Conservation (phyloP, 2,888 invertebrate genomes). For the Pediacus dermestoides region DNA sequence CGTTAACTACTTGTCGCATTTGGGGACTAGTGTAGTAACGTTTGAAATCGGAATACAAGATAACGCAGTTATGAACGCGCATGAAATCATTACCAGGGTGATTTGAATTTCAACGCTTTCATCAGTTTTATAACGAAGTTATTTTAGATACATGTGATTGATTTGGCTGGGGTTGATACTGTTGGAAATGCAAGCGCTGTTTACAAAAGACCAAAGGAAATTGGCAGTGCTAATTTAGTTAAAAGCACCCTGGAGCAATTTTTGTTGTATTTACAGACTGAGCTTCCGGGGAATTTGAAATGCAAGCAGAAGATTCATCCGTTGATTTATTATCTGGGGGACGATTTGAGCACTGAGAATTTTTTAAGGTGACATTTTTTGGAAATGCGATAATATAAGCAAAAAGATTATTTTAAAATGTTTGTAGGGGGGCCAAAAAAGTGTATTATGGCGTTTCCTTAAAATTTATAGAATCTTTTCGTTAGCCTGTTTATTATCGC, state of each 20-base stretch:
- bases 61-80: slow-evolving; percentile 26
- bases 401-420: too few species aligned
- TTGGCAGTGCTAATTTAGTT: slow-evolving; percentile 46
- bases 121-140: too few species aligned
- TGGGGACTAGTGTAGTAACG: slow-evolving; percentile 46
- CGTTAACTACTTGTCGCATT: slow-evolving; percentile 42
- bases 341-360: slow-evolving; percentile 40
- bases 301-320: slow-evolving; percentile 36
- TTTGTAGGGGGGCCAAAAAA: too few species aligned
- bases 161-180: slow-evolving; percentile 48
- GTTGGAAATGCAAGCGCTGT: slow-evolving; percentile 37
- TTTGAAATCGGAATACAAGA: slow-evolving; percentile 36
- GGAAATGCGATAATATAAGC: too few species aligned
- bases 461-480: too few species aligned
- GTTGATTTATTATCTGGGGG: slow-evolving; percentile 45
- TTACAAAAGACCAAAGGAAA: slow-evolving; percentile 40
- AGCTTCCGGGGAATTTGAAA: slow-evolving; percentile 31
- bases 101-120: too few species aligned
- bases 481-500: too few species aligned
- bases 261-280: slow-evolving; percentile 33
- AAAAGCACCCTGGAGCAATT: slow-evolving; percentile 49
- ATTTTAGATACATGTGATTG: slow-evolving; percentile 49
- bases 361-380: slow-evolving; percentile 49
- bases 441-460: too few species aligned
- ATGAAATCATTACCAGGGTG: too few species aligned